Conservation (phyloP, 2,113 vertebrate genomes). For the Carettochelys insculpta region DNA sequence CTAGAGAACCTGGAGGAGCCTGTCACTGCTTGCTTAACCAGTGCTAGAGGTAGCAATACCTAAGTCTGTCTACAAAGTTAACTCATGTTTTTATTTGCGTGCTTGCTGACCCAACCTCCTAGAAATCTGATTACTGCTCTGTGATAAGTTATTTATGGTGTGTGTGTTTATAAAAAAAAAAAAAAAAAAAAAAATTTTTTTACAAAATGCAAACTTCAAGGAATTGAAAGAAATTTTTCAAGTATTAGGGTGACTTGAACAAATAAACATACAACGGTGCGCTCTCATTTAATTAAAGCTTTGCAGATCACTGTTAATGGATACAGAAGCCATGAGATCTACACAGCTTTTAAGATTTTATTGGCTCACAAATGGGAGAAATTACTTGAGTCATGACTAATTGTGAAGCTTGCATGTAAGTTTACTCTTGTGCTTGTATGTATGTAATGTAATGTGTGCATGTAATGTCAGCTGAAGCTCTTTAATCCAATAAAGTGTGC, state of each 20-base stretch:
- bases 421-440: slow-evolving; percentile 12
- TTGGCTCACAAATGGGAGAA: not conserved
- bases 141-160: not conserved
- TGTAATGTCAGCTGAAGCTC: not conserved
- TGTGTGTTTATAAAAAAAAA: slow-evolving; percentile 36
- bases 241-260: not conserved
- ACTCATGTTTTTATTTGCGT: not conserved
- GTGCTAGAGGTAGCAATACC: not conserved
- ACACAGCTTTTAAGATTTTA: slow-evolving; percentile 9
- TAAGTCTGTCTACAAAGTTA: not conserved
- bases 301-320: not conserved
- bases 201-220: slow-evolving; percentile 25
- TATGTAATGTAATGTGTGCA: no score
- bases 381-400: not conserved
- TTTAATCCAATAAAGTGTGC: not conserved
- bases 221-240: not conserved
- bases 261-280: not conserved
- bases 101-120: not conserved
- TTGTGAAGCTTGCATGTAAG: not conserved
- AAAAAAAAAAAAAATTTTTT: no score
- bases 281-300: not conserved
- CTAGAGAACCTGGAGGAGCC: not conserved
- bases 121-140: not conserved
- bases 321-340: slow-evolving; percentile 40
- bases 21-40: not conserved